Conservation (phyloP, 64 coral and sea anemone genomes). For the Pocillopora damicornis region DNA sequence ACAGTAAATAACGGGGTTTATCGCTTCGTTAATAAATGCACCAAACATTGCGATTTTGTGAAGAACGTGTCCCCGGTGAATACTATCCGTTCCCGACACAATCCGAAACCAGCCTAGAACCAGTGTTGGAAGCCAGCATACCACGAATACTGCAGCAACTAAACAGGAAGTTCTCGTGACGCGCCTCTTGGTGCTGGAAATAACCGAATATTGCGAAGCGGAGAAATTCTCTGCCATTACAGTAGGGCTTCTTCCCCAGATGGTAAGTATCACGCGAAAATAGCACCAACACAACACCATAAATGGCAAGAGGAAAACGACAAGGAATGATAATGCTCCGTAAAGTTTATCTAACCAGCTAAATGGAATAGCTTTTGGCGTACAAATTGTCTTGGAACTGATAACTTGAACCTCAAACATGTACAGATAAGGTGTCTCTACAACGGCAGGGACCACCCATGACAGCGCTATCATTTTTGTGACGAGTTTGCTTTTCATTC, state of each 20-base stretch:
- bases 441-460: slow-evolving; percentile 23
- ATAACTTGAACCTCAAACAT: background rate
- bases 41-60: slow-evolving; percentile 36
- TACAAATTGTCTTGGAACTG: slow-evolving; percentile 11
- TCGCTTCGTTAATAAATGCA: slow-evolving; percentile 33
- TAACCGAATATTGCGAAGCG: background rate
- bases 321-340: background rate
- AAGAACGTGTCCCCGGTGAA: slow-evolving; percentile 13
- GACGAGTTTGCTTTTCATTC: slow-evolving; percentile 6
- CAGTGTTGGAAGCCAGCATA: slow-evolving; percentile 41
- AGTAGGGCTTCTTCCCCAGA: background rate
- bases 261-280: background rate
- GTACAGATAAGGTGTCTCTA: slow-evolving; percentile 41
- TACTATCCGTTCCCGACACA: background rate
- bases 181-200: background rate
- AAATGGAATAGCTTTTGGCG: background rate
- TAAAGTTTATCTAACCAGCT: slow-evolving; percentile 45
- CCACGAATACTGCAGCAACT: slow-evolving; percentile 16
- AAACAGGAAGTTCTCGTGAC: slow-evolving; percentile 35
- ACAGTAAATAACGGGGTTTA: slow-evolving; percentile 48
- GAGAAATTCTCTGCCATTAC: background rate
- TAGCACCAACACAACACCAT: slow-evolving; percentile 5
- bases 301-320: slow-evolving; percentile 16
- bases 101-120: slow-evolving; percentile 3
- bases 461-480: slow-evolving; percentile 29